Evolutionary conservation across 1,140 invertebrate genomes (phyloP).

Genomic region (Drosophila bocqueti): DNA sequence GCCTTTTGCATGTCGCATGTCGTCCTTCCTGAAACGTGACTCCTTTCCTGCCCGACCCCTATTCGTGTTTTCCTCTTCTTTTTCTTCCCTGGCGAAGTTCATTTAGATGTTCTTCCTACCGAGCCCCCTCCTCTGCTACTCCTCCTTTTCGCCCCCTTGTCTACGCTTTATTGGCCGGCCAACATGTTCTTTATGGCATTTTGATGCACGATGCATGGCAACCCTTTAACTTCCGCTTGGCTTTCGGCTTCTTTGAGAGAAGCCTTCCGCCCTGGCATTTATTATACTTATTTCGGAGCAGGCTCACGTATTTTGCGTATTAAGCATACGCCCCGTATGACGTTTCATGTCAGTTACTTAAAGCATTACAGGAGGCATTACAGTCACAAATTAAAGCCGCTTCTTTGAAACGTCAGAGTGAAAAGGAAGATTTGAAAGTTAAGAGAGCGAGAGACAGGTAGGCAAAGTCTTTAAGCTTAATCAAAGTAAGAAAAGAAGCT

Average conservation of each 20-base stretch:
- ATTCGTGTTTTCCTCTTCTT: constrained; percentile 1
- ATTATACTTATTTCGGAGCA: constrained; percentile 71
- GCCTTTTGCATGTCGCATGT: constrained; percentile 57
- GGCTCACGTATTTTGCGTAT: constrained; percentile 71
- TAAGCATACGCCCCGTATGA: constrained; percentile 67
- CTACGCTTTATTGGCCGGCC: constrained; percentile 75
- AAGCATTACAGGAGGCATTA: constrained; percentile 24
- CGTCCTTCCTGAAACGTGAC: constrained; percentile 51
- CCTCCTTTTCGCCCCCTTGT: constrained; percentile 28
- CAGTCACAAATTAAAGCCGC: constrained; percentile 23
- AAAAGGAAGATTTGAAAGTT: constrained; percentile 4
- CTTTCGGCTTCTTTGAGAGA: constrained; percentile 27
- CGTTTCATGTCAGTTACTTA: constrained; percentile 61
- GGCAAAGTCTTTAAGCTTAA: not conserved
- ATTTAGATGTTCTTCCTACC: constrained; percentile 51
- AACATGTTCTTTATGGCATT: constrained; percentile 76
- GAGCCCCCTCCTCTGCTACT: not conserved
- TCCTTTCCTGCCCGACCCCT: constrained; percentile 12
- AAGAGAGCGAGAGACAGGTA: no score
- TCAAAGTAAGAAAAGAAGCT: constrained; percentile 21
- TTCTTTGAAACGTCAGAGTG: constrained; percentile 2
- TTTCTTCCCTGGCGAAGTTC: constrained; percentile 50
- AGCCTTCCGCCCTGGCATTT: constrained; percentile 57
- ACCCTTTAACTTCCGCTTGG: constrained; percentile 59
- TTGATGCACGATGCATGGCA: constrained; percentile 72